These are phyloP conservation scores for Uloborus diversus DNA, from an alignment of 1,140 invertebrate species.

Conservation along the genomic window DNA sequence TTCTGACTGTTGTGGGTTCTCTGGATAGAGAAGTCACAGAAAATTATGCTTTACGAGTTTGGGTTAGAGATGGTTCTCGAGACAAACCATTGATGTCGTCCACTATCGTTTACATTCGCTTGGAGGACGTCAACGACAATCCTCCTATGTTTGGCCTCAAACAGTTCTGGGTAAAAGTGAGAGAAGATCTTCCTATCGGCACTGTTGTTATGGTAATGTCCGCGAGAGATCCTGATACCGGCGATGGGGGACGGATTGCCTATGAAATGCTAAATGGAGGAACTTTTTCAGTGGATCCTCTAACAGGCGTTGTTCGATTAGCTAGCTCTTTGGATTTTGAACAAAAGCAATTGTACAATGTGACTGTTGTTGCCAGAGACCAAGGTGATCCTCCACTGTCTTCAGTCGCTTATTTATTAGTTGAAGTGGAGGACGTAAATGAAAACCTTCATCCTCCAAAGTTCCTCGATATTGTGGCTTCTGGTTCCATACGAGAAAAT, in stretches of 20 bases:
- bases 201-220: conserved; percentile 84
- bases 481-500: conserved; percentile 75
- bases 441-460: conserved; percentile 75
- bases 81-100: conserved; percentile 74
- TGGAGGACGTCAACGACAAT: conserved; percentile 93
- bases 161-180: conserved; percentile 78
- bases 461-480: conserved; percentile 82
- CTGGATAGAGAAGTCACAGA: conserved; percentile 86
- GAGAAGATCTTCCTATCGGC: conserved; percentile 89
- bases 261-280: conserved; percentile 64
- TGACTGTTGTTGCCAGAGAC: conserved; percentile 58
- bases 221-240: conserved; percentile 87
- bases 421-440: conserved; percentile 60
- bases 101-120: conserved; percentile 77
- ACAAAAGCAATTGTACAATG: conserved; percentile 58
- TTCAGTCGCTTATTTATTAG: conserved; percentile 46
- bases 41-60: conserved; percentile 82
- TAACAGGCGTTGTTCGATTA: conserved; percentile 55
- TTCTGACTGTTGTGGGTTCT: conserved; percentile 77
- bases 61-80: conserved; percentile 76
- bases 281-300: conserved; percentile 53
- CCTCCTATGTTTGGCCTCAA: conserved; percentile 76
- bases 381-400: conserved; percentile 55
- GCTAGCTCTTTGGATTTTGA: conserved; percentile 68
- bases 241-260: conserved; percentile 76